Conservation (phyloP, 2,888 invertebrate species). For the Apodemia zela region DNA sequence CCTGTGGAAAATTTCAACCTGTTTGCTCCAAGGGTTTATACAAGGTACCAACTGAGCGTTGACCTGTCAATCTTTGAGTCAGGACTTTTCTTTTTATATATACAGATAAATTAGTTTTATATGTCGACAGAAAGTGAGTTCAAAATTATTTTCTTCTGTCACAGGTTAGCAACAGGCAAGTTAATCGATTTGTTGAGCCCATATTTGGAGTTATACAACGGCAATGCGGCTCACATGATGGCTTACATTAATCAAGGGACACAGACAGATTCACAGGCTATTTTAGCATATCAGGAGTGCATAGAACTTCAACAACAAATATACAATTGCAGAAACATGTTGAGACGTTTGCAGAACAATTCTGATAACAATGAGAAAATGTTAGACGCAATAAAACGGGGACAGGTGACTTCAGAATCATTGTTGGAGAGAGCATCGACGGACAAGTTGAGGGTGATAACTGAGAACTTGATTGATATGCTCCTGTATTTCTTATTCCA, state of each 20-base stretch:
- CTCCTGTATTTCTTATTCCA: slow-evolving; percentile 85
- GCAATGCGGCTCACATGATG: slow-evolving; percentile 90
- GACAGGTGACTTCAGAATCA: slow-evolving; percentile 55
- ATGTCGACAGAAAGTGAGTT: too few species aligned
- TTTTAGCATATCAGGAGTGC: slow-evolving; percentile 85
- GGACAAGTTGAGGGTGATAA: slow-evolving; percentile 90
- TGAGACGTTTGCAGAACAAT: slow-evolving; percentile 85
- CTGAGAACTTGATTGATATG: slow-evolving; percentile 90
- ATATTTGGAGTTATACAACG: slow-evolving; percentile 88
- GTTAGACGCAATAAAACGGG: slow-evolving; percentile 52
- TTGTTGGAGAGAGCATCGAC: slow-evolving; percentile 84
- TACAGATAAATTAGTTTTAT: too few species aligned
- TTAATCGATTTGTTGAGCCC: slow-evolving; percentile 89
- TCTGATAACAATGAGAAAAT: slow-evolving; percentile 57
- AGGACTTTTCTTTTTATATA: too few species aligned
- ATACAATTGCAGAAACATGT: slow-evolving; percentile 89
- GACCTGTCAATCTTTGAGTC: too few species aligned
- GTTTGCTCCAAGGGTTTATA: too few species aligned
- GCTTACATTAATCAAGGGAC: slow-evolving; percentile 87
- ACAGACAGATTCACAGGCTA: slow-evolving; percentile 79
- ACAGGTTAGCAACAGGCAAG: slow-evolving; percentile 91
- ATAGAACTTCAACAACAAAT: slow-evolving; percentile 93
- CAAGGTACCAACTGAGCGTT: too few species aligned
- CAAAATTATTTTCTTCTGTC: slow-evolving; percentile 39
- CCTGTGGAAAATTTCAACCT: too few species aligned